A percentile compares a stretch with the other conserved stretches of the same genome.
Conservation (phyloP, 2,888 invertebrate species). For the Pollenia griseotomentosa region DNA sequence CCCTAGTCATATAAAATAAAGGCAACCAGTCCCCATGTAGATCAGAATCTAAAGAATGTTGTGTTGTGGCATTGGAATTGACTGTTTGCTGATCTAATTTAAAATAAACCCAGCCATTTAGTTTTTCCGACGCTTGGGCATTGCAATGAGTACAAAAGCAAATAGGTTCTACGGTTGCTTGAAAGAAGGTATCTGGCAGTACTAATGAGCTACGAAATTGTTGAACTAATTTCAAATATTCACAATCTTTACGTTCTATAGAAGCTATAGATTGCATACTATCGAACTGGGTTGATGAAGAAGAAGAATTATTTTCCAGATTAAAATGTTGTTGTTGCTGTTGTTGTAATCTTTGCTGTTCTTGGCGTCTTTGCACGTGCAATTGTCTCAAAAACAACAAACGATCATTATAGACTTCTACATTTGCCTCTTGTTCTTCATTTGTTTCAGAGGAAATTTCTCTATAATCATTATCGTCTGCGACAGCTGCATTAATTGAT, state of each 20-base stretch:
- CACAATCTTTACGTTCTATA: conserved; percentile 83
- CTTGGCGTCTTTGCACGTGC: conserved; percentile 76
- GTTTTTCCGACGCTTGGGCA: conserved; percentile 79
- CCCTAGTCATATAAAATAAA: conserved; percentile 83
- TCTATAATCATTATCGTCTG: conserved; percentile 67
- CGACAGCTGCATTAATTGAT: not conserved
- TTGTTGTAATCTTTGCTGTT: conserved; percentile 78
- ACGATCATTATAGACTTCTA: conserved; percentile 75
- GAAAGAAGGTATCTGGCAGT: conserved; percentile 83
- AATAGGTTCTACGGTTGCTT: conserved; percentile 79
- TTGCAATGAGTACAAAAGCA: conserved; percentile 83
- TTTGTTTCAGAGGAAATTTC: conserved; percentile 46
- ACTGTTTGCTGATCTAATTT: conserved; percentile 83
- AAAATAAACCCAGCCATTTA: conserved; percentile 84
- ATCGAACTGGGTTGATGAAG: conserved; percentile 79
- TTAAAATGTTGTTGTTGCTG: conserved; percentile 78
- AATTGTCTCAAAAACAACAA: conserved; percentile 79
- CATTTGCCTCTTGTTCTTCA: conserved; percentile 76
- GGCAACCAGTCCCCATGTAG: conserved; percentile 82
- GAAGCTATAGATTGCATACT: conserved; percentile 80
- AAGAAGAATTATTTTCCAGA: conserved; percentile 76
- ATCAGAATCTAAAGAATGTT: conserved; percentile 74
- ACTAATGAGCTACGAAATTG: conserved; percentile 83
- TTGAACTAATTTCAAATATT: conserved; percentile 83
- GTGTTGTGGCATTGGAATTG: conserved; percentile 78